A percentile compares a stretch with the other conserved stretches of the same genome.
Evolutionary conservation across 2,113 vertebrate species (phyloP).

Genomic region (Ptilonorhynchus violaceus): DNA sequence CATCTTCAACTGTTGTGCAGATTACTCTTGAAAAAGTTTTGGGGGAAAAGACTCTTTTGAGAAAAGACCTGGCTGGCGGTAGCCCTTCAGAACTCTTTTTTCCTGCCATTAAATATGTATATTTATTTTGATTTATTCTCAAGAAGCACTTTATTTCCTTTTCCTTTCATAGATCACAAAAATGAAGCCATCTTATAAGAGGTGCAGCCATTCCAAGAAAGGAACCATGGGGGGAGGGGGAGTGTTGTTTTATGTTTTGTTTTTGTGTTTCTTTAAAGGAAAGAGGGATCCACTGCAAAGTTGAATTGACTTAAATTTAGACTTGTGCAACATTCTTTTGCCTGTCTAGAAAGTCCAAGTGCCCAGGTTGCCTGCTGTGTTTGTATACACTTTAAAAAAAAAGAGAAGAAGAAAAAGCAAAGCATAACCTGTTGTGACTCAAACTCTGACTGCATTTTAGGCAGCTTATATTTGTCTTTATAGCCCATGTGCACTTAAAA

Average conservation of each 20-base stretch:
- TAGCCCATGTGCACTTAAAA: slow-evolving; percentile 16
- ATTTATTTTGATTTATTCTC: slow-evolving; percentile 80
- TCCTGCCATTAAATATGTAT: slow-evolving; percentile 73
- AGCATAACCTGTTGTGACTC: slow-evolving; percentile 1
- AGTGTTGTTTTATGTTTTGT: not conserved
- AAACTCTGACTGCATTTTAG: slow-evolving; percentile 34
- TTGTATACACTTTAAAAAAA: not conserved
- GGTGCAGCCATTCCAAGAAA: slow-evolving; percentile 54
- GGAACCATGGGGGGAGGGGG: not conserved
- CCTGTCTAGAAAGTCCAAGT: slow-evolving; percentile 43
- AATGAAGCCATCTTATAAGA: slow-evolving; percentile 56
- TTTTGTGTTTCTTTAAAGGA: slow-evolving; percentile 45
- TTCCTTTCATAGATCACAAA: slow-evolving; percentile 62
- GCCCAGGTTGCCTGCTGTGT: slow-evolving; percentile 27
- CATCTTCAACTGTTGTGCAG: slow-evolving; percentile 16
- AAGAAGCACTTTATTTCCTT: slow-evolving; percentile 80
- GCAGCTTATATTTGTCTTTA: slow-evolving; percentile 27
- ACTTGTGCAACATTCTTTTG: slow-evolving; percentile 28
- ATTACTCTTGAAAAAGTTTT: slow-evolving; percentile 46
- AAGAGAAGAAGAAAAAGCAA: not conserved
- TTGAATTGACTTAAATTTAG: slow-evolving; percentile 15
- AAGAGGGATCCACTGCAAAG: slow-evolving; percentile 37
- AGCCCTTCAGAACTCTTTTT: slow-evolving; percentile 64
- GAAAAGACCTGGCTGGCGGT: slow-evolving; percentile 39
- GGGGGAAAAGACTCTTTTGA: slow-evolving; percentile 7